Evolutionary conservation across 2,797 vertebrate species (phyloP).

Genomic region (Lithobates pipiens): DNA sequence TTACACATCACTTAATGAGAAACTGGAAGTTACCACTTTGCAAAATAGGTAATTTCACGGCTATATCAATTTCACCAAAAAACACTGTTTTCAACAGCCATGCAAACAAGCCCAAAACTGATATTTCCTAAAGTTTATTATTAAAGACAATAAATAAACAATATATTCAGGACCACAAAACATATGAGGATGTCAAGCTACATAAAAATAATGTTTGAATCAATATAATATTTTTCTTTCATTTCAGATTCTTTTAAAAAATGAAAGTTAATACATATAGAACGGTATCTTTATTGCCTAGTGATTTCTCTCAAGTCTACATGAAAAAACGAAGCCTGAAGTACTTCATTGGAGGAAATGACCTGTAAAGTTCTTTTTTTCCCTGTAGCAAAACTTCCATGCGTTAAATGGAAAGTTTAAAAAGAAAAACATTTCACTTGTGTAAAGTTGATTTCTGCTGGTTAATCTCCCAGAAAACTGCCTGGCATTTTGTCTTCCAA

Average conservation of each 20-base stretch:
- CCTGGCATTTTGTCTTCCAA: slow-evolving; percentile 48
- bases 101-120: no score
- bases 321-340: slow-evolving; percentile 35
- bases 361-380: slow-evolving; percentile 48
- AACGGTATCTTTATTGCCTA: not conserved
- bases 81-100: no score
- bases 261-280: not conserved
- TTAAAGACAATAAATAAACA: no score
- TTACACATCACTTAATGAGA: no score
- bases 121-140: no score
- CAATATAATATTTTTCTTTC: slow-evolving; percentile 13
- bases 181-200: not conserved
- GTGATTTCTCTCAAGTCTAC: slow-evolving; percentile 34
- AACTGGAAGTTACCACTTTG: no score
- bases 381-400: slow-evolving; percentile 53
- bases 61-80: no score
- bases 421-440: slow-evolving; percentile 49
- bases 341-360: slow-evolving; percentile 55
- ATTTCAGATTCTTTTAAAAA: slow-evolving; percentile 12
- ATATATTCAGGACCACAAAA: not conserved
- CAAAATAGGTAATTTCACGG: no score
- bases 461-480: slow-evolving; percentile 60
- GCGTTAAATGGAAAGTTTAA: slow-evolving; percentile 56
- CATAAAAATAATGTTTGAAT: slow-evolving; percentile 5
- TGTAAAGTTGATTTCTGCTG: slow-evolving; percentile 52